A percentile compares a stretch with the other conserved stretches of the same genome.
Conservation (phyloP, 1,140 invertebrate genomes). For the Lithobius niger region DNA sequence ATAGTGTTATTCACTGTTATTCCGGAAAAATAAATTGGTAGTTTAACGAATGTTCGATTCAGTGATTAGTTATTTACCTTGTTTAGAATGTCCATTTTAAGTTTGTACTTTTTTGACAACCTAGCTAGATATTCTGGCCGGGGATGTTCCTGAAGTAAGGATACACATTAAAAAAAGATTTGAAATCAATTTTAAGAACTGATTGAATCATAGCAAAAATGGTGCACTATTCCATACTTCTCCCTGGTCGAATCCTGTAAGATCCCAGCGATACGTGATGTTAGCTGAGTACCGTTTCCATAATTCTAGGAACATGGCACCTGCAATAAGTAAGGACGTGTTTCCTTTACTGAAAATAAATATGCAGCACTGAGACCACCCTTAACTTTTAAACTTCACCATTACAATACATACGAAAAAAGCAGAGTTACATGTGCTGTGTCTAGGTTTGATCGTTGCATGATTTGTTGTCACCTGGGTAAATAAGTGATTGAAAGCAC, state of each 20-base stretch:
- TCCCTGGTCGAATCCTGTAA: conserved; percentile 59
- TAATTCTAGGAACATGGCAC: conserved; percentile 73
- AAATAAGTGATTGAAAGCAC: no score
- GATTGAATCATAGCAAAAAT: no score
- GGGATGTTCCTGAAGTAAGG: conserved; percentile 70
- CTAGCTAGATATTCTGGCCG: conserved; percentile 62
- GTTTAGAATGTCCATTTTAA: conserved; percentile 17
- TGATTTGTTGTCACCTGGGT: no score
- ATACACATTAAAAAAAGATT: neutral
- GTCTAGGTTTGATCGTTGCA: no score
- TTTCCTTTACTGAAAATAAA: no score
- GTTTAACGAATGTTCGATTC: neutral
- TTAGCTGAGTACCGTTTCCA: conserved; percentile 89
- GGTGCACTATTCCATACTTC: no score
- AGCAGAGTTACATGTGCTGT: no score
- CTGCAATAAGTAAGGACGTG: conserved; percentile 39
- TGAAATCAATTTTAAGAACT: neutral
- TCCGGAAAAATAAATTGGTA: no score
- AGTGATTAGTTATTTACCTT: conserved; percentile 10
- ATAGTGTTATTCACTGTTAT: no score
- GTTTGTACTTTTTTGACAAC: conserved; percentile 53
- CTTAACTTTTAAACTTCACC: no score
- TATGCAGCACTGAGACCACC: no score
- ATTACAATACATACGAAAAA: no score
- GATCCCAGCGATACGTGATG: conserved; percentile 81